A percentile compares a stretch with the other conserved stretches of the same genome.
phyloP scores from a whole-genome alignment of 1,140 invertebrate genomes.

The Procambarus clarkii region DNA sequence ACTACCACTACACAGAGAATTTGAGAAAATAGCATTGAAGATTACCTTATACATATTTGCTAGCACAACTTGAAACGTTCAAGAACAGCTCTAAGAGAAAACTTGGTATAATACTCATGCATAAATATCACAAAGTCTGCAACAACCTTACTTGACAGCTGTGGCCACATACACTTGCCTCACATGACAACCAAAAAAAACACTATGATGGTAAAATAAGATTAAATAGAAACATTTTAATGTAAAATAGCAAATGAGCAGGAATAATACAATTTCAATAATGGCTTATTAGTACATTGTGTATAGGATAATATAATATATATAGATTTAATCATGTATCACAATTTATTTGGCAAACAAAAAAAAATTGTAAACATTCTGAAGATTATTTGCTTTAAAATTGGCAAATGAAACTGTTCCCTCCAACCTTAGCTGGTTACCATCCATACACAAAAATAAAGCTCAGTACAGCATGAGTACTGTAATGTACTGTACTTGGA shows the following conservation, averaged over 20 bases:
- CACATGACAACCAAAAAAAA: not conserved
- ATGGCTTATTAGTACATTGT: not conserved
- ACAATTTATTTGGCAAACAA: no score
- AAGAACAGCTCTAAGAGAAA: conserved; percentile 12
- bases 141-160: not conserved
- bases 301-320: not conserved
- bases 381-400: no score
- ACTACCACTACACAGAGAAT: not conserved
- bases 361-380: no score
- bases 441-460: not conserved
- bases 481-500: not conserved
- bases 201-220: not conserved
- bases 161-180: not conserved
- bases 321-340: no score
- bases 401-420: no score
- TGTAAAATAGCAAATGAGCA: not conserved
- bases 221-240: not conserved
- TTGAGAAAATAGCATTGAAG: conserved; percentile 20
- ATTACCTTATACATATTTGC: conserved; percentile 1
- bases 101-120: not conserved
- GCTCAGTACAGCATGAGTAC: not conserved
- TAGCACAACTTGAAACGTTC: not conserved
- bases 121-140: not conserved
- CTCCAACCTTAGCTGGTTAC: no score
- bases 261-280: no score